Evolutionary conservation across 2,888 invertebrate genomes (phyloP), one percentile per base, ranked within the genome.

Genomic region (Amphipyra tragopoginis): DNA sequence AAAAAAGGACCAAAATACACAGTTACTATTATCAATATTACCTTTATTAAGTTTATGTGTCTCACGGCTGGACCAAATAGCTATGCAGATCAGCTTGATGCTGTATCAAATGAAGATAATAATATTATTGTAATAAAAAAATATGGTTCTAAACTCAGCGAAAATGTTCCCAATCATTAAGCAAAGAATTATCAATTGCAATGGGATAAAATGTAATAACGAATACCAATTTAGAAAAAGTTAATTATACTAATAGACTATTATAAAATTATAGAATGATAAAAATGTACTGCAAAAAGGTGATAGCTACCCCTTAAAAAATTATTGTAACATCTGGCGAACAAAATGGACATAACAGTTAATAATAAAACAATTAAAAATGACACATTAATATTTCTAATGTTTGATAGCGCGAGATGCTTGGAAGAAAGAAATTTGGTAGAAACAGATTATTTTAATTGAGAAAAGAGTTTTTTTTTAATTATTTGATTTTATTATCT

Each of bases 301-400:
- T 75, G 14, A 55, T 45, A 63, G 64, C 38, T n/a, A 72, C 64
- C 42, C 44, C 72, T 67, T 66, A 56, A 50, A 56, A 67, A 63
- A 14, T 65, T 67, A 79, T 63, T 45, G 64, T 6, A 63, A 51
- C 82, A 77, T 72, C 80, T 80, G 80, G 82, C 65, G 26, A 38
- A 61, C 44, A 47, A 54, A 70, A 67, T 61, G 65, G 55, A 52
- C 42, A 53, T 72, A 60, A 47, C 48, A 51, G 56, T 65, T 66
- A 47, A 57, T 73, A 73, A 81, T 64, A 49, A 59, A 68, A 38
- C 55, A 72, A 79, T 77, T 72, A 67, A 55, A 73, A 76, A 74
- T 71, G 72, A 77, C 66, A 70, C 65, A 75, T 52, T 44, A 49
- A 61, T 65, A 43, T 54, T 75, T 51, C 21, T 0, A 36, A 50